Percentiles rank a stretch among this genome's conserved stretches.
phyloP scores from a whole-genome alignment of 2,113 vertebrate genomes.

The Mohoua ochrocephala region DNA sequence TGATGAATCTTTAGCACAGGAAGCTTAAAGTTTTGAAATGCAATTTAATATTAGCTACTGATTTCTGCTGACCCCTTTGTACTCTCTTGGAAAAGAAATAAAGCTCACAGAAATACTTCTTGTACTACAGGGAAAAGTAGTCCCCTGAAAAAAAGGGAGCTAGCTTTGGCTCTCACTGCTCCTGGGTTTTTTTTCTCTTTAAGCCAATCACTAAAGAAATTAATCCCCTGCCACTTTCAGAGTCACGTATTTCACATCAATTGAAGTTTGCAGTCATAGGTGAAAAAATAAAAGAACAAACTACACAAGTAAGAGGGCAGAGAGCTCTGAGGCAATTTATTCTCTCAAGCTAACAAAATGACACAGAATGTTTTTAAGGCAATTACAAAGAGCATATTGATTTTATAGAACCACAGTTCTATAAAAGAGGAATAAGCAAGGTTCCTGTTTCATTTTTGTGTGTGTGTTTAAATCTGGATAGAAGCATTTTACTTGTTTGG shows the following conservation, averaged over 20 bases:
- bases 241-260: not conserved
- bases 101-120: not conserved
- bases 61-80: not conserved
- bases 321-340: not conserved
- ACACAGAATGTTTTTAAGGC: not conserved
- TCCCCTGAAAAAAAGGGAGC: not conserved
- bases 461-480: not conserved
- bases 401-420: not conserved
- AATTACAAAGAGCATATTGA: not conserved
- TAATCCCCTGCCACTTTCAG: not conserved
- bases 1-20: not conserved
- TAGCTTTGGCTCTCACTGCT: not conserved
- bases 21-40: conserved; percentile 2
- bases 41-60: not conserved
- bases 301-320: not conserved
- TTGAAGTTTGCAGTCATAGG: not conserved
- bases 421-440: not conserved
- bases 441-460: not conserved
- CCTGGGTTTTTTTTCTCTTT: not conserved
- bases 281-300: not conserved
- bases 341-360: not conserved
- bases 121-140: not conserved
- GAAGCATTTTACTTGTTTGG: not conserved
- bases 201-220: not conserved
- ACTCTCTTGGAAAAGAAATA: not conserved